These are phyloP conservation scores for Dicyrtoma fusca DNA, from an alignment of 2,888 invertebrate species.

Conservation along the genomic window DNA sequence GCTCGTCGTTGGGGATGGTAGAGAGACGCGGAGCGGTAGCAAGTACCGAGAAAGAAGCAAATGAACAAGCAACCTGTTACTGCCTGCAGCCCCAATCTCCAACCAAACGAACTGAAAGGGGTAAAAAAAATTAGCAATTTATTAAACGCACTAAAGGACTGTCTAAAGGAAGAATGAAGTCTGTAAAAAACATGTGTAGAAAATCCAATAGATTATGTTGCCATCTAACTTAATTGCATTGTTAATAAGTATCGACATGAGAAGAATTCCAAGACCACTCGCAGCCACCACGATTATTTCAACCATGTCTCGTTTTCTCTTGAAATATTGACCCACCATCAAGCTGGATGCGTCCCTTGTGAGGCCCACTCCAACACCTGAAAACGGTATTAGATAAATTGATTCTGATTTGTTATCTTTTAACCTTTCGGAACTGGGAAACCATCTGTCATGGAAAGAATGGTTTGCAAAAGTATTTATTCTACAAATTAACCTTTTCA, in stretches of 20 bases:
- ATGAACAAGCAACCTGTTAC: conserved; percentile 81
- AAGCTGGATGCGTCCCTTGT: conserved; percentile 83
- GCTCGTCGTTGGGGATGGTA: conserved; percentile 86
- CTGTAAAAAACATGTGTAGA: not conserved
- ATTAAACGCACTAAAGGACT: not conserved
- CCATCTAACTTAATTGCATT: conserved; percentile 46
- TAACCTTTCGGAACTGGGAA: too few species aligned
- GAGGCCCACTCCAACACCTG: conserved; percentile 80
- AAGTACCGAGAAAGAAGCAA: conserved; percentile 82
- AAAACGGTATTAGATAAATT: too few species aligned
- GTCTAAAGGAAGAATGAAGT: not conserved
- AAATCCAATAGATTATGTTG: not conserved
- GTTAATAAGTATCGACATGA: conserved; percentile 48
- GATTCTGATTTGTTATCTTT: not conserved
- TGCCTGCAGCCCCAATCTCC: conserved; percentile 81
- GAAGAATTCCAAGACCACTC: conserved; percentile 72
- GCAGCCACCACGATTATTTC: conserved; percentile 87
- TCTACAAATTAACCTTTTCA: too few species aligned
- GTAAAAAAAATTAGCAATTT: not conserved
- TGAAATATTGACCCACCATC: conserved; percentile 91
- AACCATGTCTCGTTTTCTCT: conserved; percentile 78
- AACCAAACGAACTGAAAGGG: conserved; percentile 71
- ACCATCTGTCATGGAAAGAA: too few species aligned
- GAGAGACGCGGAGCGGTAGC: conserved; percentile 83
- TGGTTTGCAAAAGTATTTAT: too few species aligned